These are phyloP conservation scores for Acronicta aceris DNA, from an alignment of 2,888 invertebrate species.

Conservation along the genomic window DNA sequence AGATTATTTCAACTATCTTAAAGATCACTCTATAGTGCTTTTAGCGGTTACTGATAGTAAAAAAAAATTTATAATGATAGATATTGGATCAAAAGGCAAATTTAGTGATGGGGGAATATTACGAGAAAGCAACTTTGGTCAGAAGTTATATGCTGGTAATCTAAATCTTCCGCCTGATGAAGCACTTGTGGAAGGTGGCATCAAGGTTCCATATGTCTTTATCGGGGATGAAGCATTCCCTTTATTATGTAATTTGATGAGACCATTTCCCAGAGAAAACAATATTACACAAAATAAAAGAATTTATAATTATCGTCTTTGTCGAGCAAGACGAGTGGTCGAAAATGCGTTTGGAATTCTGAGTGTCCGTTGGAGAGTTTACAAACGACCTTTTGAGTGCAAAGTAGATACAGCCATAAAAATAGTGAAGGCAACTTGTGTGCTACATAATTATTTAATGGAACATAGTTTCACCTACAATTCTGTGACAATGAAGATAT, in stretches of 20 bases:
- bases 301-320: constrained; percentile 39
- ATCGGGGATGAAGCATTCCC: constrained; percentile 29
- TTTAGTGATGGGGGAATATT: constrained; percentile 42
- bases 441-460: not conserved
- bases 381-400: constrained; percentile 35
- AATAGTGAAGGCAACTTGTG: too few relatives aligned
- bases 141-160: constrained; percentile 23
- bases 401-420: constrained; percentile 23
- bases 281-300: constrained; percentile 32
- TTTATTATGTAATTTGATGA: constrained; percentile 31
- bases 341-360: constrained; percentile 29
- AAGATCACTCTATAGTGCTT: constrained; percentile 33
- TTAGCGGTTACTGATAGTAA: constrained; percentile 32
- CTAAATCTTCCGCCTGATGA: constrained; percentile 31
- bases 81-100: constrained; percentile 39
- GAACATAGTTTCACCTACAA: constrained; percentile 28
- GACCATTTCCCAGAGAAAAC: constrained; percentile 23
- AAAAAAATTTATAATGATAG: constrained; percentile 30
- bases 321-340: constrained; percentile 30
- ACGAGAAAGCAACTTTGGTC: constrained; percentile 31
- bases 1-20: constrained; percentile 33
- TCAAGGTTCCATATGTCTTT: constrained; percentile 34
- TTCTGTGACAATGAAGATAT: constrained; percentile 32
- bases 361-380: constrained; percentile 33
- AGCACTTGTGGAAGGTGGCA: constrained; percentile 28